Evolutionary conservation across 2,888 invertebrate genomes (phyloP), one percentile per base, ranked within the genome.

Genomic region (Cosmorhoe ocellata): DNA sequence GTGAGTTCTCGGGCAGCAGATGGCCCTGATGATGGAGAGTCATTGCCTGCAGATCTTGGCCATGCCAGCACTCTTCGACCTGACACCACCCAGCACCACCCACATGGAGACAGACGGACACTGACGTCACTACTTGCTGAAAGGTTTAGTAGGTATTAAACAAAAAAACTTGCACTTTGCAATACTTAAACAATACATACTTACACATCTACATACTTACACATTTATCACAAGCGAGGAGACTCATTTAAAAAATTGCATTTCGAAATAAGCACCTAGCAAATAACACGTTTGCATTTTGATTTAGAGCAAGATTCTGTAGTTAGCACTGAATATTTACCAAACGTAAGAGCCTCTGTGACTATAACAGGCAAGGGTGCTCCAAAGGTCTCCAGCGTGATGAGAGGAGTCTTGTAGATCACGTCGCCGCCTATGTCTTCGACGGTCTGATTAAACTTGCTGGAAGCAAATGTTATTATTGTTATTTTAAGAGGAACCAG

Each of bases 81-180:
- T 62, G 95, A 94, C 1, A 98, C 98, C 42, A 96, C 91, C 96
- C 96, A 95, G 54, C 94, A 95, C 95, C 95, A 96, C 0, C 95
- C 95, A 61, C 92, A 92, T 0, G 91, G 79, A 0, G 94, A 94
- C 52, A 95, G 80, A 14, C 92, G 91, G 0, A 93, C 94, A 55
- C 93, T 93, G 22, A 93, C 91, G 13, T 90, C 89, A 0, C 91
- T 84, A 59, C 88, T 91, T 0, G 94, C 90, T 90, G 57, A 7
- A 51, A 48, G 1, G 24, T 24, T 24, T 24, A 7, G 5, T 5
- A 24, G 7, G 3, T 5, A 5, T 18, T 18, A 5, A 3, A 18
- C 2, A 18, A 18, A 18, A 18, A 2, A 18, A 18, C n/a, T n/a
- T n/a, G n/a, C n/a, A n/a, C n/a, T n/a, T n/a, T n/a, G n/a, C n/a